These are phyloP conservation scores for Eriocheir sinensis DNA, from an alignment of 1,140 invertebrate genomes.

Conservation along the genomic window DNA sequence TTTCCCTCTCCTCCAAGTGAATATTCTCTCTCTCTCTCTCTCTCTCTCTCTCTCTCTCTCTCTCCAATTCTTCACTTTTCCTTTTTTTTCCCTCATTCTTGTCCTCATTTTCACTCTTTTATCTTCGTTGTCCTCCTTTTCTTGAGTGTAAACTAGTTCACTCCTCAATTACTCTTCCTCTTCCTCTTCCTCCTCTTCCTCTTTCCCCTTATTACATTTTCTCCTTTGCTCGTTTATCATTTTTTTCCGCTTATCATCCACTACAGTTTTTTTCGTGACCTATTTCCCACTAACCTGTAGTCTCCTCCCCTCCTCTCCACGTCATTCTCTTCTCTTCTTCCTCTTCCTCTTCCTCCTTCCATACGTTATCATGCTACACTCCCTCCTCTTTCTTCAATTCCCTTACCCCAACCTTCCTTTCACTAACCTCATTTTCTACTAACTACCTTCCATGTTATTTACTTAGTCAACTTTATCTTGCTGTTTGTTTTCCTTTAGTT, in stretches of 20 bases:
- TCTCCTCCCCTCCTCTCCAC: too few relatives aligned
- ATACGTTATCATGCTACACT: too few relatives aligned
- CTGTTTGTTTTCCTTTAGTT: too few relatives aligned
- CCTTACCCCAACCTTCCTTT: too few relatives aligned
- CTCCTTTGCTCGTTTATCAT: neutral
- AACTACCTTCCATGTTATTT: too few relatives aligned
- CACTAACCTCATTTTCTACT: too few relatives aligned
- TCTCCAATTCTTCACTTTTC: neutral
- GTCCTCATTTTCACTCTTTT: neutral
- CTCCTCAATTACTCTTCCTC: too few relatives aligned
- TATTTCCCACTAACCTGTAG: too few relatives aligned
- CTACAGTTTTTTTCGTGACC: neutral
- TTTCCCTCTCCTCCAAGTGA: neutral
- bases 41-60: constrained; percentile 27
- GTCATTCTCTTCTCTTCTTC: neutral
- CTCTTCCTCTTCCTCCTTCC: neutral
- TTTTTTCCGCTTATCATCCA: too few relatives aligned
- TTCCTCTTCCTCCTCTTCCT: neutral
- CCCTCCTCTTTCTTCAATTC: neutral
- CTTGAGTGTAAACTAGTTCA: too few relatives aligned
- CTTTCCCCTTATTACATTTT: neutral
- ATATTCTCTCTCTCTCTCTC: neutral
- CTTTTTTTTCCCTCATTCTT: neutral
- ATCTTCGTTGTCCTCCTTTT: neutral
- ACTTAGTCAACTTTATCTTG: too few relatives aligned